A percentile compares a stretch with the other conserved stretches of the same genome.
Conservation (phyloP, 2,113 vertebrate genomes). For the Dromiciops gliroides region DNA sequence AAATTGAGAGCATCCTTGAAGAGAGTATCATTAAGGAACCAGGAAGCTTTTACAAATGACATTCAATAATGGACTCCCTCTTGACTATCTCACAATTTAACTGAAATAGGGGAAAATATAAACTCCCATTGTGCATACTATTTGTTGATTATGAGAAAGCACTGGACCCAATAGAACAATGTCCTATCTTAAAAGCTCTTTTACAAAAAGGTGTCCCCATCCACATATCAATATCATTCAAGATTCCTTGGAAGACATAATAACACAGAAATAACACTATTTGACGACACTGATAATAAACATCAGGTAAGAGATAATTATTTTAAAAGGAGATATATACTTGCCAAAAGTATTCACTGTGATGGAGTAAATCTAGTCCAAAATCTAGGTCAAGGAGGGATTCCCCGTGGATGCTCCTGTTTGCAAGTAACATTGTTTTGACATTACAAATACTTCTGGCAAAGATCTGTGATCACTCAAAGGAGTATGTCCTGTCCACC, state of each 20-base stretch:
- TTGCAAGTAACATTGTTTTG: not conserved
- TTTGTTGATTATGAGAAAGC: not conserved
- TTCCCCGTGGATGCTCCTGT: not conserved
- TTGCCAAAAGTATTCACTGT: not conserved
- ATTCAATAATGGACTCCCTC: not conserved
- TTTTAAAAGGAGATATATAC: not conserved
- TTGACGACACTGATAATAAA: not conserved
- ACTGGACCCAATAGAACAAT: not conserved
- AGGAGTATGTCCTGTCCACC: not conserved
- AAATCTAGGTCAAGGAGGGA: not conserved
- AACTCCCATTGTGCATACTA: not conserved
- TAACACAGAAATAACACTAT: not conserved
- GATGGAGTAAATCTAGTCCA: not conserved
- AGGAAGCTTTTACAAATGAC: not conserved
- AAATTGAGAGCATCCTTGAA: not conserved
- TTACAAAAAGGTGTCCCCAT: not conserved
- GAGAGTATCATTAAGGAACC: not conserved
- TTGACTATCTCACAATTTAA: not conserved
- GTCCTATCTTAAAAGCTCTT: not conserved
- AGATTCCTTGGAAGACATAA: not conserved
- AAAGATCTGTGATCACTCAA: not conserved
- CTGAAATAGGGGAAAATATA: not conserved
- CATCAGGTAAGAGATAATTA: not conserved
- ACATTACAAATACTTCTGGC: not conserved
- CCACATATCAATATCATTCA: not conserved